Evolutionary conservation across 2,113 vertebrate species (phyloP).

Genomic region (Hippopotamus amphibius): DNA sequence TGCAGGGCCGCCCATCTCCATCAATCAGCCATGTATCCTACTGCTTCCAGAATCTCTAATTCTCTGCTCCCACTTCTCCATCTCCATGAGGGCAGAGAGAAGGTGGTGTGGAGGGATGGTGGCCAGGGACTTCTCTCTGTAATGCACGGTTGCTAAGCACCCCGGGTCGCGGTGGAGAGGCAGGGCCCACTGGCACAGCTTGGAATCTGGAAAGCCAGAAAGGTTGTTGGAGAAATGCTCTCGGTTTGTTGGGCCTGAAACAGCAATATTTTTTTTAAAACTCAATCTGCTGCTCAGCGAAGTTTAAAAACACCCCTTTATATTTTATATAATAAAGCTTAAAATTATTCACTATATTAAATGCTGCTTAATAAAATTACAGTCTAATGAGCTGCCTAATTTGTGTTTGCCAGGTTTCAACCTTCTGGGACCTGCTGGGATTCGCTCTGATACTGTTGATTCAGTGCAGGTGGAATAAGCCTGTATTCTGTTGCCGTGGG

Average conservation of each 20-base stretch:
- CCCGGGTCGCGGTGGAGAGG: background rate
- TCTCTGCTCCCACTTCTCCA: background rate
- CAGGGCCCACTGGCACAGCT: background rate
- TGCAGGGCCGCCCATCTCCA: background rate
- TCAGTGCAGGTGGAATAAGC: background rate
- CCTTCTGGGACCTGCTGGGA: background rate
- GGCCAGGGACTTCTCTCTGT: background rate
- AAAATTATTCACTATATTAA: constrained; percentile 52
- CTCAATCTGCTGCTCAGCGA: constrained; percentile 34
- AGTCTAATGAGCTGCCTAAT: constrained; percentile 51
- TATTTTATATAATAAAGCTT: constrained; percentile 59
- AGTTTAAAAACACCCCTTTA: constrained; percentile 63
- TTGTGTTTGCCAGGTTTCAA: constrained; percentile 30
- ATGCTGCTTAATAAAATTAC: constrained; percentile 48
- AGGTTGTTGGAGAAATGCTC: background rate
- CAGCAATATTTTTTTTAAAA: constrained; percentile 46
- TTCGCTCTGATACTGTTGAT: background rate
- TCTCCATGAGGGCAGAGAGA: background rate
- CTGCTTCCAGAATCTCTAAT: background rate
- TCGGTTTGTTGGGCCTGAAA: background rate
- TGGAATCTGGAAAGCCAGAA: background rate
- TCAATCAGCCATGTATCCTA: background rate
- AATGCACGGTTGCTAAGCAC: background rate
- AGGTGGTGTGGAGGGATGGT: background rate
- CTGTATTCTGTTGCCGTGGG: background rate